A percentile compares a stretch with the other conserved stretches of the same genome.
Conservation (phyloP, 1,140 invertebrate species). For the Calephelis virginiensis region DNA sequence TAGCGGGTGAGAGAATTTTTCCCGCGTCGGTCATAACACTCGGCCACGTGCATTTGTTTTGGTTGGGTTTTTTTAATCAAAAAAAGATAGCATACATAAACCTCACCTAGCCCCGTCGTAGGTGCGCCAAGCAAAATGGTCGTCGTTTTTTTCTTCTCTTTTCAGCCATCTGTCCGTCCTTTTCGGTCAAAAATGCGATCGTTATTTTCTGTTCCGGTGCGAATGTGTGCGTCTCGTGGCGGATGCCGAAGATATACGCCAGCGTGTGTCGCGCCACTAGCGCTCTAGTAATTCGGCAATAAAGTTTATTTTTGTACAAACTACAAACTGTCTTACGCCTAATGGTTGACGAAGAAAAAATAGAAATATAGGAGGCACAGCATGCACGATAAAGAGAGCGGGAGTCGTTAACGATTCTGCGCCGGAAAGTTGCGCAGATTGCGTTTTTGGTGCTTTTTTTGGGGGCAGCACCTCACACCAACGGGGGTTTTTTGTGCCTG, state of each 20-base stretch:
- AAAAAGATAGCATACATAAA: conserved; percentile 74
- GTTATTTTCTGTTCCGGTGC: conserved; percentile 77
- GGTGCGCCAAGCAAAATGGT: conserved; percentile 76
- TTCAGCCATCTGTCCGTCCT: conserved; percentile 77
- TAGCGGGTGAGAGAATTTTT: conserved; percentile 65
- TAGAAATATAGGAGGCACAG: conserved; percentile 77
- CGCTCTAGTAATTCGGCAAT: conserved; percentile 7
- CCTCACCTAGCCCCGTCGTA: conserved; percentile 65
- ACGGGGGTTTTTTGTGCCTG: conserved; percentile 72
- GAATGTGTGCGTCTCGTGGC: conserved; percentile 66
- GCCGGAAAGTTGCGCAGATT: conserved; percentile 77
- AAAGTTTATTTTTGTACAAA: conserved; percentile 34
- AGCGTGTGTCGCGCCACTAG: conserved; percentile 26
- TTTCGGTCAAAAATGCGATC: conserved; percentile 78
- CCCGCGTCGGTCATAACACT: conserved; percentile 72
- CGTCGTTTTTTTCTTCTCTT: conserved; percentile 78
- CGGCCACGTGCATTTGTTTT: conserved; percentile 78
- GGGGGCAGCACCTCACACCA: conserved; percentile 74
- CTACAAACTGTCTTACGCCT: conserved; percentile 62
- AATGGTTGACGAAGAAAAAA: conserved; percentile 72
- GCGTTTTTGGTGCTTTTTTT: conserved; percentile 78
- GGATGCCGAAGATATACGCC: conserved; percentile 55
- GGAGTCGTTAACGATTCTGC: conserved; percentile 77
- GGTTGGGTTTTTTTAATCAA: conserved; percentile 74
- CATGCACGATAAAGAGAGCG: conserved; percentile 76